These are phyloP conservation scores for Silurus lanzhouensis DNA, from an alignment of 2,797 vertebrate species.

Conservation along the genomic window DNA sequence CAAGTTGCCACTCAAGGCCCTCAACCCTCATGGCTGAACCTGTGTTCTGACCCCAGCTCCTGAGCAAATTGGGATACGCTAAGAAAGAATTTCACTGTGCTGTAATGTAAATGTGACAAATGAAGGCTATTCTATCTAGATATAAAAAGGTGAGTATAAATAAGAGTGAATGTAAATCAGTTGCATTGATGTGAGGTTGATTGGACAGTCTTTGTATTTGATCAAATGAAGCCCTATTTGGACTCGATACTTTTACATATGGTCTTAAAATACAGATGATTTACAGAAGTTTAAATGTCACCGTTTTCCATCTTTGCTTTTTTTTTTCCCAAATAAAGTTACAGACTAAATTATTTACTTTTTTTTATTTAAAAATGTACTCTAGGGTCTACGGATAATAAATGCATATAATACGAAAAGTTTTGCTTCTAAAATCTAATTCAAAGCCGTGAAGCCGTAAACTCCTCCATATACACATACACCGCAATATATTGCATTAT, in stretches of 20 bases:
- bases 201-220: background rate
- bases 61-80: no score
- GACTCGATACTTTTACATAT: background rate
- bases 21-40: no score
- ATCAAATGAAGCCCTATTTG: background rate
- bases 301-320: background rate
- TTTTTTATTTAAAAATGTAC: background rate
- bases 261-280: background rate
- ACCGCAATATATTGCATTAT: background rate
- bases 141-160: background rate
- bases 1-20: no score
- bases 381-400: background rate
- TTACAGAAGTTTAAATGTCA: background rate
- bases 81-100: no score
- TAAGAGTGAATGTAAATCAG: no score
- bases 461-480: background rate
- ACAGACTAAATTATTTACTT: background rate
- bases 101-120: no score
- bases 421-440: background rate
- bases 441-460: background rate
- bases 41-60: no score
- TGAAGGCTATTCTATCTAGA: background rate
- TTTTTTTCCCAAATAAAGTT: background rate
- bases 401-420: no score
- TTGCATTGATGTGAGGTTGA: no score